Base-by-base conservation (phyloP, 2,113 vertebrate genomes). In the Melospiza melodia region DNA sequence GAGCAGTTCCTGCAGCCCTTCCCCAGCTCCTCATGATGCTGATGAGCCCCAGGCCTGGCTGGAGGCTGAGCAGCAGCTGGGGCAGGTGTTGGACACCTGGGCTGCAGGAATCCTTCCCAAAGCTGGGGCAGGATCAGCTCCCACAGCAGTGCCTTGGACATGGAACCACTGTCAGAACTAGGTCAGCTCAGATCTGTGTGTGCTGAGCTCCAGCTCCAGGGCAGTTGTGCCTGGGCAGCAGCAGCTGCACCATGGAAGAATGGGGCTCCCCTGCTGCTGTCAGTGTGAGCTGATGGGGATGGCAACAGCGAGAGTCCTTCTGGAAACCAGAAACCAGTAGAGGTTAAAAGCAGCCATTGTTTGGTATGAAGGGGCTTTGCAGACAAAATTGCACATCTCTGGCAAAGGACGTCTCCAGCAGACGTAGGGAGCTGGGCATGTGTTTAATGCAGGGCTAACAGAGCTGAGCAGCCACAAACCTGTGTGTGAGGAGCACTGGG, bases 41-140 rank as follows among this genome's bases (percentile, higher is more conserved):
- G 9, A 43, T 63, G 37, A 49, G 75, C 75, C 66, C 46, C 95
- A 94, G 90, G 23, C 61, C 55, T 1, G 10, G 81, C 77, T 48
- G 52, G 9, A 58, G 67, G 75, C 82, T 8, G 23, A 43, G 88
- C 41, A 54, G 43, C 77, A 27, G 24, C 37, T 41, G 74, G 65
- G 79, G 84, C 90, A 94, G 84, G 86, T 74, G 79, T 78, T 66
- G 79, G 78, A 71, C 78, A 94, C 65, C 92, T 83, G 68, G 74
- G 80, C 87, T 71, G 74, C 19, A 4, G 24, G 31, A 90, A 48
- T 19, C 23, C 74, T 87, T 88, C 87, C 72, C 93, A 74, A 77
- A 79, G 87, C 87, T 66, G 4, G 41, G 44, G 18, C 84, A 35
- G 78, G 49, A 66, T 92, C 87, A 35, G 61, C 77, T 87, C 87